Base-by-base conservation (phyloP, 2,888 invertebrate species). In the Ophion costatus region DNA sequence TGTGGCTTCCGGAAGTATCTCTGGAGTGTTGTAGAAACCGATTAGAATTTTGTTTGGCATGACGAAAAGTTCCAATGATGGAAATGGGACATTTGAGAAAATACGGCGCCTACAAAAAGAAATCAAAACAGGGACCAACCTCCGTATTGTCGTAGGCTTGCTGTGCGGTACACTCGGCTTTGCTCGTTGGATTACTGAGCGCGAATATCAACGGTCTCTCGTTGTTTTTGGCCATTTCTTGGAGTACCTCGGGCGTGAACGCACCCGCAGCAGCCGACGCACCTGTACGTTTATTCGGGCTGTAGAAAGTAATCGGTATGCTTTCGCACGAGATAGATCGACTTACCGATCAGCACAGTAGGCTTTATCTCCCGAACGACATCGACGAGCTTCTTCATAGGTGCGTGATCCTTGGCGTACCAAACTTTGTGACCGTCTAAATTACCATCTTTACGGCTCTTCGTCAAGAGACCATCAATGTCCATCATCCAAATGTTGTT, bases 151-250 rank as follows among this genome's bases (percentile, higher is more conserved):
- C 95, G 92, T 98, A 99, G 0, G 99, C 99, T 89, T 97, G 96
- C 91, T 99, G 97, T 2, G 99, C 99, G 0, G 99, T 99, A 93
- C 99, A 99, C 94, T 99, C 99, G 0, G 99, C 98, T 95, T 98
- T 98, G 94, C 96, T 97, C 0, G 99, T 99, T 7, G 99, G 99
- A 94, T 99, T 99, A 89, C 99, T 99, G 63, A 99, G 95, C 11
- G 99, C 99, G 93, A 99, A 99, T 87, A 99, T 97, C 88, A 99
- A 96, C 0, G 99, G 99, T 76, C 97, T 95, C 4, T 98, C 96
- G 89, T 98, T 98, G 92, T 97, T 96, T 81, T 95, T 94, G 0
- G 96, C 98, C 99, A 99, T 99, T 89, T 96, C 96, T 90, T 96
- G 94, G 74, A 99, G 94, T 71, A 99, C 96, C 88, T 96, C 96